Base-by-base conservation (phyloP, 2,888 invertebrate genomes). In the Dinocampus coccinellae region DNA sequence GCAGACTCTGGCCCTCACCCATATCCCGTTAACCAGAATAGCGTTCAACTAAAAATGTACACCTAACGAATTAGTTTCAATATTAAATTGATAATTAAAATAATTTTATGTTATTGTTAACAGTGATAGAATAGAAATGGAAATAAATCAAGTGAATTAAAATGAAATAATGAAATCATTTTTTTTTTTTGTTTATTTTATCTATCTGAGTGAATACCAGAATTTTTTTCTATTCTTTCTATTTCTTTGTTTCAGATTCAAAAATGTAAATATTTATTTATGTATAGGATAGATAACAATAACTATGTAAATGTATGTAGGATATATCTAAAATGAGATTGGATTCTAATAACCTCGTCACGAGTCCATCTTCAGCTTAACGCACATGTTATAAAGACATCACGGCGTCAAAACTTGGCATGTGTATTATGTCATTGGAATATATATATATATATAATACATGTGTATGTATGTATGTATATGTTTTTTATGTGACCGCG, bases 1-100 rank as follows among this genome's bases (percentile, higher is more conserved):
- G 81, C 84, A 82, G 79, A 83, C 80, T 47, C 80, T 86, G 84
- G 84, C 85, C 85, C 83, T 84, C 85, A 86, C 86, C 85, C 78
- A 85, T 85, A 84, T 85, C 74, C 16, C 74, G 77, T 74, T 64
- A 74, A 80, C 82, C 80, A 83, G 83, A 85, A 85, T 83, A 81
- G 79, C 82, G 81, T 81, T n/a, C 82, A 81, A 81, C 47, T 75
- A 70, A 66, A 61, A 73, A 73, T 77, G 76, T 76, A 73, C 76
- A 75, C 67, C 65, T n/a, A 73, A 75, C 68, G 34, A 60, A 55
- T 75, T 70, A 58, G 70, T 65, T 52, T 69, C 55, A 70, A 62
- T 58, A 70, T 70, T 72, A 57, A 42, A 64, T 57, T 57, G 63
- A 76, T 69, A n/a, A 11, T 22, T n/a, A 11, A 13, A 39, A 13